A percentile compares a stretch with the other conserved stretches of the same genome.
These are phyloP conservation scores for Drosophila paramelanica DNA, from an alignment of 2,888 invertebrate genomes.

Conservation along the genomic window DNA sequence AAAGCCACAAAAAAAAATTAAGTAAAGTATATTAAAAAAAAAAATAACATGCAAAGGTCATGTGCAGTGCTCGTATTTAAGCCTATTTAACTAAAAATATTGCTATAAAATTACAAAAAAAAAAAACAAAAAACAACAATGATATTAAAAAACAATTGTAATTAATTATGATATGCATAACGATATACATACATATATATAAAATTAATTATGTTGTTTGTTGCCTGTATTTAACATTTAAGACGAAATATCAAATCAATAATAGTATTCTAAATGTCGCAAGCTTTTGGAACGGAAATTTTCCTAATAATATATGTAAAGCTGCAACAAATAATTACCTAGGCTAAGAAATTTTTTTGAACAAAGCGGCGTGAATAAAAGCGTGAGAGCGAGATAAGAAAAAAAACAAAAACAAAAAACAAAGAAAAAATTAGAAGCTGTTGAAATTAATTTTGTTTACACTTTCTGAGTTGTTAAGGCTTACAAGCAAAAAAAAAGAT, in stretches of 20 bases:
- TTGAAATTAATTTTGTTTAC: neutral
- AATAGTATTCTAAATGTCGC: slow-evolving; percentile 54
- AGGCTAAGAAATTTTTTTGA: slow-evolving; percentile 6
- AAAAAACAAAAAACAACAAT: slow-evolving; percentile 14
- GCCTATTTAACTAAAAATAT: slow-evolving; percentile 47
- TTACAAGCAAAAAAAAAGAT: neutral
- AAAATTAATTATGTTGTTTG: slow-evolving; percentile 67
- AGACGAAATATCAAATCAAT: slow-evolving; percentile 58
- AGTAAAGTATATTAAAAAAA: slow-evolving; percentile 19
- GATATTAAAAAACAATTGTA: slow-evolving; percentile 38
- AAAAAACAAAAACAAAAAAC: neutral
- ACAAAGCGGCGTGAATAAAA: slow-evolving; percentile 10
- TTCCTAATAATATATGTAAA: slow-evolving; percentile 48
- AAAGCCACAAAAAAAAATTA: slow-evolving; percentile 18
- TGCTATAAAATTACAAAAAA: slow-evolving; percentile 8
- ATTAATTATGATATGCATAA: slow-evolving; percentile 40
- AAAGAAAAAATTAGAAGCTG: neutral
- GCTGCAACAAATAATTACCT: slow-evolving; percentile 22
- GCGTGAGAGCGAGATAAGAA: neutral
- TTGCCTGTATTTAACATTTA: slow-evolving; percentile 63
- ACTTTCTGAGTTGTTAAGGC: neutral
- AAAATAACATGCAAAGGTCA: neutral
- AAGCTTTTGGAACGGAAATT: slow-evolving; percentile 48
- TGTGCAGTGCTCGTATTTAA: slow-evolving; percentile 21
- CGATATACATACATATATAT: slow-evolving; percentile 29